Base-by-base conservation (phyloP, 2,113 vertebrate species). In the Albula goreensis region DNA sequence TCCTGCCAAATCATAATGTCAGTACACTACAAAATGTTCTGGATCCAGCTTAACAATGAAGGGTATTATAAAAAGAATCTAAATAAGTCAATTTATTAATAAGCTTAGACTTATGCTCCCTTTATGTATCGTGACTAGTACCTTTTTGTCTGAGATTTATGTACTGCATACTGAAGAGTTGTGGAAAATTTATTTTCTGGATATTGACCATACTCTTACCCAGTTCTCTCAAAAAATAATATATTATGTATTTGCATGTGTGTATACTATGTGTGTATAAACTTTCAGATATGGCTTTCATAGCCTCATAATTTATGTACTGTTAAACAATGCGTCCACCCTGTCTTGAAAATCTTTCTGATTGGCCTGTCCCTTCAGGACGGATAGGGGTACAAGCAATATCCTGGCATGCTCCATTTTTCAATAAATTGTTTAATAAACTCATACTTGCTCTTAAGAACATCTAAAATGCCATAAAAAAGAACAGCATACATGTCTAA, bases 11-110 rank as follows among this genome's bases (percentile, higher is more conserved):
- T 93, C 88, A 93, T 86, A 88, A 90, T 90, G 86, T 88, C 6
- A 60, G 90, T 91, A 84, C 41, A 85, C n/a, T n/a, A 86, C 2
- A n/a, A 89, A 88, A 31, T 56, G 86, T 87, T 87, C 89, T 86
- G 66, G 86, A 85, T 85, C 89, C 51, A 1, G 86, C 81, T 90
- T 93, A 88, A 89, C 90, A 90, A 89, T 91, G 86, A 89, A 91
- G 86, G 85, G 70, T 90, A 89, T 88, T 83, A 90, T 3, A 60
- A 13, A 60, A 90, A 6, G 13, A 92, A 83, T 85, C 83, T 85
- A 90, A 92, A 89, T 89, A 56, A 80, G 89, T 80, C 89, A 90
- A 81, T 92, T 93, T 93, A 91, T 93, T 92, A 93, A 94, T 93
- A 91, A 80, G 88, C 87, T 90, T 31, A 50, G 83, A 86, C 89